Evolutionary conservation across 2,888 invertebrate species (phyloP).

Genomic region (Rhimphoctona megacephalus): DNA sequence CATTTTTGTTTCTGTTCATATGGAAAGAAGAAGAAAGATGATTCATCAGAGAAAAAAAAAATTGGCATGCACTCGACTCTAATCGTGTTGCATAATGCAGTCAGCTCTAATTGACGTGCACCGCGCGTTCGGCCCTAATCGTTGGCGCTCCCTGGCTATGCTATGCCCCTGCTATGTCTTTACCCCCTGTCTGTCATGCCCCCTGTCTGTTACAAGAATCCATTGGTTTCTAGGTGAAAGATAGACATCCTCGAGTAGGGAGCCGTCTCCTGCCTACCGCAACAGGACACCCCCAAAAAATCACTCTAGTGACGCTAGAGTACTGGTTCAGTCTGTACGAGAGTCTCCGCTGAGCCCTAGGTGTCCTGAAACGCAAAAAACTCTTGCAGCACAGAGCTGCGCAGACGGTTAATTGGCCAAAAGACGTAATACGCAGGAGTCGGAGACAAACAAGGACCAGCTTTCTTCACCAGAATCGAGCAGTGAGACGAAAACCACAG

Average conservation of each 20-base stretch:
- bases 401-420: not conserved
- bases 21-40: not conserved
- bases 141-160: not conserved
- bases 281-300: not conserved
- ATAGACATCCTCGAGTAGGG: not conserved
- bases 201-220: not conserved
- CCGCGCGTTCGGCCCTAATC: not conserved
- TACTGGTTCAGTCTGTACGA: too few relatives aligned
- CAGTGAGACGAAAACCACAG: too few relatives aligned
- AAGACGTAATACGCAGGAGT: not conserved
- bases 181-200: too few relatives aligned
- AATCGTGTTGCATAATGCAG: not conserved
- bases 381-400: too few relatives aligned
- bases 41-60: not conserved
- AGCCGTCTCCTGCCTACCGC: not conserved
- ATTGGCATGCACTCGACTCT: not conserved
- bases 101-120: slow-evolving; percentile 10
- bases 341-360: too few relatives aligned
- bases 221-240: not conserved
- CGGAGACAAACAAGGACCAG: not conserved
- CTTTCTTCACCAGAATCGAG: not conserved
- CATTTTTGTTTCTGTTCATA: not conserved
- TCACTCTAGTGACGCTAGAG: too few relatives aligned
- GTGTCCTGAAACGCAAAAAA: too few relatives aligned
- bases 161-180: too few relatives aligned